phyloP scores from a whole-genome alignment of 1,140 invertebrate species.

The Pissodes strobi region DNA sequence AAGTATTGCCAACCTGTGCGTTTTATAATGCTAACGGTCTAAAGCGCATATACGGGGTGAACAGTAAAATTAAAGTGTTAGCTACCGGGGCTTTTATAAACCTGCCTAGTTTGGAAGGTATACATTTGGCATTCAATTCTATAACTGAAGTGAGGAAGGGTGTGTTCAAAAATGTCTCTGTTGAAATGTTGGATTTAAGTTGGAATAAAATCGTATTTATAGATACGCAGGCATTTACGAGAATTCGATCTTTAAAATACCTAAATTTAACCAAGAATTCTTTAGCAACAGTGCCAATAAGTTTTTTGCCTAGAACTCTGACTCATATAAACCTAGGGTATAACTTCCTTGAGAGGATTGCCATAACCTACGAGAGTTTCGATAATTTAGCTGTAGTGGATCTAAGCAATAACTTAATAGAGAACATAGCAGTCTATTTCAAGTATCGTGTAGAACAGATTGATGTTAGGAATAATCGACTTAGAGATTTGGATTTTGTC shows the following conservation, averaged over 20 bases:
- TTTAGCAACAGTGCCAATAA: neutral
- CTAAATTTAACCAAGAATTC: slow-evolving; percentile 8
- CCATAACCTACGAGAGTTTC: slow-evolving; percentile 1
- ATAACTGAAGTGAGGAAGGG: slow-evolving; percentile 4
- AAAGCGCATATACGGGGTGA: slow-evolving; percentile 4
- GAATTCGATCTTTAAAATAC: neutral
- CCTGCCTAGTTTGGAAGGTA: slow-evolving; percentile 6
- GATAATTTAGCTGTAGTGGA: neutral
- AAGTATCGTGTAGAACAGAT: neutral
- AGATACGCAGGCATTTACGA: slow-evolving; percentile 1
- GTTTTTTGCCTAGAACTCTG: neutral
- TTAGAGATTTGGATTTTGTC: slow-evolving; percentile 2
- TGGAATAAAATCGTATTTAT: slow-evolving; percentile 13
- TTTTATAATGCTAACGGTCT: neutral
- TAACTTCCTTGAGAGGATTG: neutral
- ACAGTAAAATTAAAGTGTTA: slow-evolving; percentile 5
- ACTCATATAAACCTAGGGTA: neutral
- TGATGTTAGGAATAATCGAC: neutral
- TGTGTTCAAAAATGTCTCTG: slow-evolving; percentile 10
- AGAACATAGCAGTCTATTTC: slow-evolving; percentile 1
- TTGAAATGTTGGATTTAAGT: slow-evolving; percentile 3
- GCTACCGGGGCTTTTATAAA: neutral
- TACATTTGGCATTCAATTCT: neutral
- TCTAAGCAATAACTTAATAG: slow-evolving; percentile 3
- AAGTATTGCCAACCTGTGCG: slow-evolving; percentile 8